Conservation (phyloP, 1,140 invertebrate genomes). For the Drosophila bifasciata region DNA sequence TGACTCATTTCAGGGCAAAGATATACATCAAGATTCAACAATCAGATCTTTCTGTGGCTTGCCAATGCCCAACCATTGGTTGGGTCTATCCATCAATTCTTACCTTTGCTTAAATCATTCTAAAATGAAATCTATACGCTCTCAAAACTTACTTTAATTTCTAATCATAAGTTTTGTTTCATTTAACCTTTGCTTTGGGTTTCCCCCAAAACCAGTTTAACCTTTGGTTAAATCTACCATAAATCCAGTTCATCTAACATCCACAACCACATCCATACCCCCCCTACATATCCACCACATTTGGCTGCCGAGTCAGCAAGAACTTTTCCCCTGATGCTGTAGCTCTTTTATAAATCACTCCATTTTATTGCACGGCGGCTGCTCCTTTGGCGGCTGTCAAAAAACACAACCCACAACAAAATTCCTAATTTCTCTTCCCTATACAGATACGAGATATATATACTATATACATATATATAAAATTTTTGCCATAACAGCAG, state of each 20-base stretch:
- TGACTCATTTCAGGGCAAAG: no score
- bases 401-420: constrained; percentile 61
- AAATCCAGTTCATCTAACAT: constrained; percentile 71
- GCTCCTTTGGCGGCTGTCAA: constrained; percentile 52
- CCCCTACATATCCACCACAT: not conserved
- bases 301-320: constrained; percentile 55
- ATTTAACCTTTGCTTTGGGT: constrained; percentile 18
- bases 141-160: no score
- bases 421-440: constrained; percentile 72
- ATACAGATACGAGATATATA: constrained; percentile 13
- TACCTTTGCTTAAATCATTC: no score
- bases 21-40: no score
- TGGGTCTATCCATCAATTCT: no score
- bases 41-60: no score
- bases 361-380: constrained; percentile 59
- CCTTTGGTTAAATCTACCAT: constrained; percentile 51
- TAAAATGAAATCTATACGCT: no score
- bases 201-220: constrained; percentile 58
- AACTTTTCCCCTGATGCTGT: constrained; percentile 49
- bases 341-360: constrained; percentile 72
- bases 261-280: constrained; percentile 3
- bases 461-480: constrained; percentile 11
- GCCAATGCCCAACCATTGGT: no score
- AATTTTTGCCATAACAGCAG: constrained; percentile 63
- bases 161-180: no score